Evolutionary conservation across 2,797 vertebrate species (phyloP).

Genomic region (Pseudochirops cupreus): DNA sequence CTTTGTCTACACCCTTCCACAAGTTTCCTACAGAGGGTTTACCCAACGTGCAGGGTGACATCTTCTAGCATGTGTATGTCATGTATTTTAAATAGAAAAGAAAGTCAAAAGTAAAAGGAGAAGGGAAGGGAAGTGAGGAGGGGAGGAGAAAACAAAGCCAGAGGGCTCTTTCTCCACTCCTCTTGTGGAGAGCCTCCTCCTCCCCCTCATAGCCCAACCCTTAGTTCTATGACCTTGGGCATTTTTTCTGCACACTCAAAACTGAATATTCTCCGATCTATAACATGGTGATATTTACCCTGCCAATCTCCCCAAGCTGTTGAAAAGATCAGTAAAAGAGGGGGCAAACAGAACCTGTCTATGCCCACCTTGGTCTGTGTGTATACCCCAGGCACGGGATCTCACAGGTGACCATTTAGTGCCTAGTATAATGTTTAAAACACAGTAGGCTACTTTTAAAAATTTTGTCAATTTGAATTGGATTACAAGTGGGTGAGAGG

Average conservation of each 20-base stretch:
- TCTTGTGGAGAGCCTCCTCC: neutral
- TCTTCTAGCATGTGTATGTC: neutral
- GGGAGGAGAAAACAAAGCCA: neutral
- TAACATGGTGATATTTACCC: neutral
- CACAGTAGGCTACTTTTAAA: neutral
- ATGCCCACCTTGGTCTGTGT: neutral
- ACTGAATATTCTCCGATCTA: neutral
- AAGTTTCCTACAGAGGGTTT: neutral
- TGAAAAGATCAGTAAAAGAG: neutral
- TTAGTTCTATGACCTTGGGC: neutral
- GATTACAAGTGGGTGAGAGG: neutral
- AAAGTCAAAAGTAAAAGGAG: neutral
- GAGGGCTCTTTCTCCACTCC: neutral
- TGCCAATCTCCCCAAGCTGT: neutral
- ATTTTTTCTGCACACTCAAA: neutral
- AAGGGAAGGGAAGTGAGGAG: neutral
- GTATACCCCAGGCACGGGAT: neutral
- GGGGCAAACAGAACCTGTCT: neutral
- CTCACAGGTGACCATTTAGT: neutral
- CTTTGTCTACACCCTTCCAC: neutral
- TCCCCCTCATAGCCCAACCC: neutral
- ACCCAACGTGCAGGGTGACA: neutral
- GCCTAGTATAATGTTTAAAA: neutral
- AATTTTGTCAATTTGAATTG: neutral
- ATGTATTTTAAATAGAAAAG: neutral